Percentiles rank a stretch among this genome's conserved stretches.
Conservation (phyloP, 1,140 invertebrate species). For the Brachionus rubens region DNA sequence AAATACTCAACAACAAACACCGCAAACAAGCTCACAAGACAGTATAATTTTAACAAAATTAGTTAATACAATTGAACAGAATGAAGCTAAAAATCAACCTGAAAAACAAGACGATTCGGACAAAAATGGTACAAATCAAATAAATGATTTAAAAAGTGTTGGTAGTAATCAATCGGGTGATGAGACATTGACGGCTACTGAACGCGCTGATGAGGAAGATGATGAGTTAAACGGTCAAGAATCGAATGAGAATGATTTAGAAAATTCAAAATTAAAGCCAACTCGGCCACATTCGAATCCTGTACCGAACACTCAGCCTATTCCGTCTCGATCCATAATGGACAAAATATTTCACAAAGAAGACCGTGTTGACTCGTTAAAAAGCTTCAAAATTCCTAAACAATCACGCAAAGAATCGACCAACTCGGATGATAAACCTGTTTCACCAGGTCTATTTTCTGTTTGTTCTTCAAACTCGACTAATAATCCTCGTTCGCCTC, state of each 20-base stretch:
- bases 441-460: neutral
- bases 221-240: neutral
- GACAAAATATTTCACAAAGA: constrained; percentile 8
- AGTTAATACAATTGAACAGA: neutral
- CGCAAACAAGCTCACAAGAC: neutral
- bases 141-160: neutral
- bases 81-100: neutral
- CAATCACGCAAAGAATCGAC: neutral
- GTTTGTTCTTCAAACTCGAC: neutral
- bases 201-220: constrained; percentile 5
- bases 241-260: neutral
- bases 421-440: neutral
- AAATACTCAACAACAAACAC: neutral
- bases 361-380: neutral
- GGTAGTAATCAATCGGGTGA: constrained; percentile 1
- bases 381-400: constrained; percentile 40
- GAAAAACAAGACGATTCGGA: neutral
- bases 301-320: neutral
- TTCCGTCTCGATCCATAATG: neutral
- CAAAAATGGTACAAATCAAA: neutral
- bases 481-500: neutral
- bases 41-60: neutral
- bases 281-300: neutral
- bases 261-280: neutral
- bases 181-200: constrained; percentile 29